These are phyloP conservation scores for Leptogaster cylindrica DNA, from an alignment of 2,888 invertebrate genomes.

Conservation along the genomic window DNA sequence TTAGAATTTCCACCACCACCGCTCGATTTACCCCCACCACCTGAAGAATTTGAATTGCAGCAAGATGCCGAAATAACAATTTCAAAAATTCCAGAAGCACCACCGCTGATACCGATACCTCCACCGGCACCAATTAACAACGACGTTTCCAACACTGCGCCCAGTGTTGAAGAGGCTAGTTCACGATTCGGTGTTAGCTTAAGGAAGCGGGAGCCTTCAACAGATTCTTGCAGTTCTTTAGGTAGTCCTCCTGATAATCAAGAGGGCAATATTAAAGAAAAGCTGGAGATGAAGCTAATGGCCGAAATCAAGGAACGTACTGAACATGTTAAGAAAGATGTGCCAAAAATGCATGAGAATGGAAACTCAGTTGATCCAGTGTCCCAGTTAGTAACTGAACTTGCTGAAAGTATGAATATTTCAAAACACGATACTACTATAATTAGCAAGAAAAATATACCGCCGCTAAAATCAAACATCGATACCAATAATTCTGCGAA, in stretches of 20 bases:
- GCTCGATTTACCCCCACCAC: conserved; percentile 78
- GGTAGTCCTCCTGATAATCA: conserved; percentile 63
- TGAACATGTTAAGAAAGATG: conserved; percentile 70
- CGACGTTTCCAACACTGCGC: conserved; percentile 70
- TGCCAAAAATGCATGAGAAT: conserved; percentile 60
- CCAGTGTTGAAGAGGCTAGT: conserved; percentile 75
- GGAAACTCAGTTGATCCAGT: conserved; percentile 73
- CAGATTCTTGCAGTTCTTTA: conserved; percentile 66
- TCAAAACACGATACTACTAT: conserved; percentile 57
- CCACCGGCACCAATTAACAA: conserved; percentile 56
- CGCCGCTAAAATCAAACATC: conserved; percentile 43
- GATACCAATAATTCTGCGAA: conserved; percentile 55
- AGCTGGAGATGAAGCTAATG: conserved; percentile 79
- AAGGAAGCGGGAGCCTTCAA: conserved; percentile 70
- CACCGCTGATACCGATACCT: conserved; percentile 52
- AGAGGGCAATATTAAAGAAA: conserved; percentile 72
- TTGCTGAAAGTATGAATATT: conserved; percentile 82
- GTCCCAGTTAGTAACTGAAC: conserved; percentile 79
- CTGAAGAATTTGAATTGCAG: conserved; percentile 67
- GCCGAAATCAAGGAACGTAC: conserved; percentile 84
- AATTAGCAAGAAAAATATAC: conserved; percentile 40
- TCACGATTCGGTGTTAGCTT: conserved; percentile 74
- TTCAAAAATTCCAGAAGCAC: conserved; percentile 49
- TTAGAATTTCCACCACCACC: conserved; percentile 89
- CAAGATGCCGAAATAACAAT: conserved; percentile 50